Conservation (phyloP, 2,113 vertebrate species). For the Petaurus breviceps region DNA sequence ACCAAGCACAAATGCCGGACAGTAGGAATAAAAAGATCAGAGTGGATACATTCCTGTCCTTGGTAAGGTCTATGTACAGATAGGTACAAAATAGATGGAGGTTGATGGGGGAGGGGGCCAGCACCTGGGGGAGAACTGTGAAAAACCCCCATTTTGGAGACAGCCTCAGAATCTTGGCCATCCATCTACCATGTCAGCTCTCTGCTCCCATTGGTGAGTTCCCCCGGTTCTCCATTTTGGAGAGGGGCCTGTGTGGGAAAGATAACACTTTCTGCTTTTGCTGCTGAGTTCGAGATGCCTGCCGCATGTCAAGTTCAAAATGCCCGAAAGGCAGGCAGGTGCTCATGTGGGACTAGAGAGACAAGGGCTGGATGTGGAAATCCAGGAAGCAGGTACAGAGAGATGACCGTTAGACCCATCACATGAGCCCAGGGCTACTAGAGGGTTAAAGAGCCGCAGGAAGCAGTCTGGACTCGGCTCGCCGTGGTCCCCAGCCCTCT, state of each 20-base stretch:
- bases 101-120: neutral
- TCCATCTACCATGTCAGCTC: neutral
- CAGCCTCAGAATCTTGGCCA: too few species aligned
- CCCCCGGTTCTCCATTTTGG: too few species aligned
- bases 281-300: neutral
- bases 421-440: neutral
- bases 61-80: neutral
- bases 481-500: too few species aligned
- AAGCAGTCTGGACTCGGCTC: too few species aligned
- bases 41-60: accelerated
- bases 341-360: neutral
- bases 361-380: neutral
- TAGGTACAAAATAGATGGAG: neutral
- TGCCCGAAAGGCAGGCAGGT: neutral
- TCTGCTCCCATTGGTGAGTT: neutral
- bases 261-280: neutral
- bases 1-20: neutral
- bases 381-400: neutral
- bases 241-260: neutral
- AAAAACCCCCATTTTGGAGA: too few species aligned
- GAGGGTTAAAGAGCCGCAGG: too few species aligned
- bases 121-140: neutral
- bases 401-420: neutral
- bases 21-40: neutral
- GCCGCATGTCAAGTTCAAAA: neutral